A percentile compares a stretch with the other conserved stretches of the same genome.
Evolutionary conservation across 1,140 invertebrate genomes (phyloP).

Genomic region (Trissolcus basalis): DNA sequence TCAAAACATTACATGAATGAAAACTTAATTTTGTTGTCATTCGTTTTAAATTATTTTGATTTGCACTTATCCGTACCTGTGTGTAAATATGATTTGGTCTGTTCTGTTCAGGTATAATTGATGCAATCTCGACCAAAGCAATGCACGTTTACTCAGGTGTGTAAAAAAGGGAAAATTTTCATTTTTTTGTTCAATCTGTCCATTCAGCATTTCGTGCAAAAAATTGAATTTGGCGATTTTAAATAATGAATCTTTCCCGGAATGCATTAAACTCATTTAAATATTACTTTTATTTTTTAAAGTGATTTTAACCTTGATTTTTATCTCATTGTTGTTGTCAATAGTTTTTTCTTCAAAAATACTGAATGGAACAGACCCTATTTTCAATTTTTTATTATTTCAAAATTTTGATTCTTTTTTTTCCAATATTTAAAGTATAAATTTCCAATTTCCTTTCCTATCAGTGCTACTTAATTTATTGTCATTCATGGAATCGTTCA

Average conservation of each 20-base stretch:
- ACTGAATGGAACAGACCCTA: constrained; percentile 73
- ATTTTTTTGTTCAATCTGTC: constrained; percentile 62
- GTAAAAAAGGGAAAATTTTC: constrained; percentile 65
- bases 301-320: too few species aligned
- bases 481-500: constrained; percentile 57
- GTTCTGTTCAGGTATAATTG: constrained; percentile 79
- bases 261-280: constrained; percentile 20
- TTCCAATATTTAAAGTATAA: neutral
- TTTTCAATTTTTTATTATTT: constrained; percentile 25
- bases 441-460: too few species aligned
- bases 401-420: too few species aligned
- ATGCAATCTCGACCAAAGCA: constrained; percentile 77
- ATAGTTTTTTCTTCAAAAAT: constrained; percentile 59
- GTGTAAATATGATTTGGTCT: constrained; percentile 73
- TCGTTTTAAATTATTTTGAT: neutral
- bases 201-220: constrained; percentile 69
- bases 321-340: too few species aligned
- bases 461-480: neutral
- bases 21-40: neutral
- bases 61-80: neutral
- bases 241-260: constrained; percentile 6
- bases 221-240: constrained; percentile 15
- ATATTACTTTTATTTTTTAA: neutral
- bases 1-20: constrained; percentile 1
- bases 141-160: constrained; percentile 81